phyloP scores from a whole-genome alignment of 2,113 vertebrate species.

The Crotalus viridis region DNA sequence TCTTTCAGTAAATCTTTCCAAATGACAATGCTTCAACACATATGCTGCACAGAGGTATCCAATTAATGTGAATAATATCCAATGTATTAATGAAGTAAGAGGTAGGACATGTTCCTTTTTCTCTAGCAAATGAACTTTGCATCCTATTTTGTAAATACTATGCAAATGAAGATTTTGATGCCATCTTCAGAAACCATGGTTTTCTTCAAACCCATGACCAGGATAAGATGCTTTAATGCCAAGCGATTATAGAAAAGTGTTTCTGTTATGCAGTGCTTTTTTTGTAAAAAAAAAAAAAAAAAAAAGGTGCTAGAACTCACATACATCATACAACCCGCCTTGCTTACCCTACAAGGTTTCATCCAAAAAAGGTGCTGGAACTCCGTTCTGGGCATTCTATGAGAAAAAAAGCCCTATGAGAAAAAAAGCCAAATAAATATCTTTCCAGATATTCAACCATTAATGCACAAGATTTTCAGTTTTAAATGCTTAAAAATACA shows the following conservation, averaged over 20 bases:
- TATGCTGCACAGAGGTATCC: neutral
- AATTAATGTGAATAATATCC: neutral
- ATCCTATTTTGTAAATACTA: neutral
- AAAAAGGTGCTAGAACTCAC: too few relatives aligned
- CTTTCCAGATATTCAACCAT: neutral
- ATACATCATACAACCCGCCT: too few relatives aligned
- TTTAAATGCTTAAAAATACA: neutral
- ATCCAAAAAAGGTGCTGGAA: too few relatives aligned
- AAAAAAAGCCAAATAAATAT: neutral
- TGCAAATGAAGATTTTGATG: neutral
- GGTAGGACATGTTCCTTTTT: neutral
- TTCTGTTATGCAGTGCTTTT: neutral
- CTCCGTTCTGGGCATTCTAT: too few relatives aligned
- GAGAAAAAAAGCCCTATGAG: too few relatives aligned
- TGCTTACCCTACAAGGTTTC: too few relatives aligned
- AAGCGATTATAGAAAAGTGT: neutral
- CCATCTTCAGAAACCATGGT: neutral
- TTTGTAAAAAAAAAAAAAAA: too few relatives aligned
- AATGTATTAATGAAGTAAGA: neutral
- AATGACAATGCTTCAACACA: neutral
- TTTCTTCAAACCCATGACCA: neutral
- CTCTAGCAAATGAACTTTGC: neutral
- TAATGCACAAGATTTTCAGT: neutral
- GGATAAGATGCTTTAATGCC: neutral
- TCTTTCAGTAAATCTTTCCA: neutral